Evolutionary conservation across 2,113 vertebrate species (phyloP), one percentile per base, ranked within the genome.

Genomic region (Stigmatopora nigra): DNA sequence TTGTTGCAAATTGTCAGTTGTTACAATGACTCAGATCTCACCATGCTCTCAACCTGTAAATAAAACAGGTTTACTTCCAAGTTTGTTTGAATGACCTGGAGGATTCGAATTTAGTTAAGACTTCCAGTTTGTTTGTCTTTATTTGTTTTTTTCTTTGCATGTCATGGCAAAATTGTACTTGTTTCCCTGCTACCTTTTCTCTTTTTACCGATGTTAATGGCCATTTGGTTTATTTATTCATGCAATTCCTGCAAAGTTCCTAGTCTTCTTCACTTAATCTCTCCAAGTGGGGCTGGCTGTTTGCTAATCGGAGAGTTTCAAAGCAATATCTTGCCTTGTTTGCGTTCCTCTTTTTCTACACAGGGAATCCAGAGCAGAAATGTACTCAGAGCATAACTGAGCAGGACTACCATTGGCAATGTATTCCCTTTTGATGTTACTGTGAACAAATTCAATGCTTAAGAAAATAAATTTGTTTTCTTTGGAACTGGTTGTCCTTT

Each of bases 381-480:
- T 73, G 81, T 82, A 83, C 76, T 81, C 60, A 60, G 78, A 73
- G 68, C 64, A 72, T 87, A 85, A 88, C 83, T 79, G 89, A 92
- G 91, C 89, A 91, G 92, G 90, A 91, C 86, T 83, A 90, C 84
- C 87, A 88, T 90, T 82, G 80, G 82, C 81, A 86, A 90, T 92
- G 92, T 94, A 91, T 85, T 88, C 92, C 92, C 92, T 91, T 91
- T 93, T 94, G 91, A 90, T 88, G 92, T 92, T 92, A 93, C 95
- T 95, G 94, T 96, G 95, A 96, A 92, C 92, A 89, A 92, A 91
- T 91, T 92, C 90, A 92, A 90, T 93, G 93, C 94, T 91, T n/a
- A n/a, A 94, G 81, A 90, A 92, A 97, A 96, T 98, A 96, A 97
- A 97, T 90, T 92, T 92, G 92, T 95, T 94, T 92, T 89, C 90